phyloP scores from a whole-genome alignment of 2,113 vertebrate genomes.

The Sturnira hondurensis region DNA sequence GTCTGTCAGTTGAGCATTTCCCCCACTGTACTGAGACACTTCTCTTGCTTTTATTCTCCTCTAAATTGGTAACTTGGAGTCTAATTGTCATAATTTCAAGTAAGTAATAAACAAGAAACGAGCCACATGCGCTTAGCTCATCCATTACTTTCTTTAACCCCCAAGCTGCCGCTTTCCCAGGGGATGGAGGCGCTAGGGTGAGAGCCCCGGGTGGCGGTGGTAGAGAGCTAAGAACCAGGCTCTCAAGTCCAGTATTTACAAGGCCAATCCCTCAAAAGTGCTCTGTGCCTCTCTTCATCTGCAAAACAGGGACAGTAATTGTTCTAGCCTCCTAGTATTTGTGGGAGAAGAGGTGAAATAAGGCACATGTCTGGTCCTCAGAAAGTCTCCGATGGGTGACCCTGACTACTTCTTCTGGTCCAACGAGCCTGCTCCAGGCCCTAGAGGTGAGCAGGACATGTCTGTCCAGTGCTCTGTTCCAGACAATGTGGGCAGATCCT shows the following conservation, averaged over 20 bases:
- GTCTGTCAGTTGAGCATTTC: neutral
- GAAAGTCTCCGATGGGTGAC: neutral
- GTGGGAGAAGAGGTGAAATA: neutral
- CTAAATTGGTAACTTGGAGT: conserved; percentile 1
- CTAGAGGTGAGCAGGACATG: neutral
- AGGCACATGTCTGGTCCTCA: neutral
- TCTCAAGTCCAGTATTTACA: neutral
- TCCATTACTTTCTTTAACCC: conserved; percentile 18
- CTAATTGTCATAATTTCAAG: conserved; percentile 49
- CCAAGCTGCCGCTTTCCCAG: neutral
- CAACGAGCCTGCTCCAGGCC: neutral
- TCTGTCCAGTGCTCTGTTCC: neutral
- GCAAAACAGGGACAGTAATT: neutral
- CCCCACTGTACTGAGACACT: neutral
- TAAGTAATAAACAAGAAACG: conserved; percentile 48
- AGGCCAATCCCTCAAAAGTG: neutral
- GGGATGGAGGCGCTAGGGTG: neutral
- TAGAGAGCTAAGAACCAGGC: neutral
- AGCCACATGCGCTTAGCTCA: neutral
- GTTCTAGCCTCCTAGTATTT: neutral
- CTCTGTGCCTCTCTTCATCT: neutral
- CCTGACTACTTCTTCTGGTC: neutral
- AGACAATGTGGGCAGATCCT: neutral
- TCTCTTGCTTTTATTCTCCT: conserved; percentile 3
- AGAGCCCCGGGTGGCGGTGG: neutral